Percentiles rank a stretch among this genome's conserved stretches.
Evolutionary conservation across 1,140 invertebrate genomes (phyloP).

Genomic region (Chrysomallon squamiferum): DNA sequence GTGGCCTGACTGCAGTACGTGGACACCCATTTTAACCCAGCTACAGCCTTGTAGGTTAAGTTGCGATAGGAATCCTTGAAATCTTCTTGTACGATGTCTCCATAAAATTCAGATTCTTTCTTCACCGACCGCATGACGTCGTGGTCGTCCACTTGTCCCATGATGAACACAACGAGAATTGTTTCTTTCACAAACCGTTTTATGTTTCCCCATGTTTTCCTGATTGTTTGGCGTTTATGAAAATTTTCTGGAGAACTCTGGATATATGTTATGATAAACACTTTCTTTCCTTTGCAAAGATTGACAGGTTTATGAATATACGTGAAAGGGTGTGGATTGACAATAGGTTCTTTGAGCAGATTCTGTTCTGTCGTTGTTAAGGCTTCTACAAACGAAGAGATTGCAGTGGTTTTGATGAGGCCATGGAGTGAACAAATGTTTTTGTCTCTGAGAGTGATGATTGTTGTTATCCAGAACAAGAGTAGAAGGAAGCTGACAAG

Average conservation of each 20-base stretch:
- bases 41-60: conserved; percentile 1
- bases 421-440: too few relatives aligned
- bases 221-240: background rate
- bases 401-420: too few relatives aligned
- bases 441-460: too few relatives aligned
- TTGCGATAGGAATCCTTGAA: conserved; percentile 1
- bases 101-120: background rate
- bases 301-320: too few relatives aligned
- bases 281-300: too few relatives aligned
- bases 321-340: too few relatives aligned
- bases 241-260: background rate
- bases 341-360: too few relatives aligned
- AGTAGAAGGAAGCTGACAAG: too few relatives aligned
- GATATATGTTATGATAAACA: background rate
- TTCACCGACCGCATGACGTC: background rate
- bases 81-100: background rate
- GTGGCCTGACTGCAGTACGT: conserved; percentile 70
- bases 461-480: too few relatives aligned
- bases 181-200: background rate
- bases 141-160: background rate
- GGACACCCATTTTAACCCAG: conserved; percentile 76
- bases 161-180: background rate
- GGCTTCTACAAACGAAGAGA: too few relatives aligned
- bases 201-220: background rate
- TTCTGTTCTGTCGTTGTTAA: too few relatives aligned